Base-by-base conservation (phyloP, 1,140 invertebrate species). In the Drosophila nigrodunni region DNA sequence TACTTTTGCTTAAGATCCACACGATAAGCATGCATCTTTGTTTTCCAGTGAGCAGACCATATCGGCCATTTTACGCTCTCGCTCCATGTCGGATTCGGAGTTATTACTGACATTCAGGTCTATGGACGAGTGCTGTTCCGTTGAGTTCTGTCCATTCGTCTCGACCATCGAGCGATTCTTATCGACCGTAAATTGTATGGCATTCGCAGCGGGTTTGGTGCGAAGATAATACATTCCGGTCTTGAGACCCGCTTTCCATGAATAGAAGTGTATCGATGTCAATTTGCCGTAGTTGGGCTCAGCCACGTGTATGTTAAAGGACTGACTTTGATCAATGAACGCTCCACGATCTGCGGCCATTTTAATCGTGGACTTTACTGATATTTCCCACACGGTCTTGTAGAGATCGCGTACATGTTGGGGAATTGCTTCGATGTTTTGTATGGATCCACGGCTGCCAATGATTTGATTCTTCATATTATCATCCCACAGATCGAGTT, bases 151-250 rank as follows among this genome's bases (percentile, higher is more conserved):
- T 6, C 68, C 72, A 9, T 77, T 83, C 3, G 44, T 15, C 15
- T 57, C 39, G 0, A 69, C 34, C 0, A 64, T 13, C 46, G 52
- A 21, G 92, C 96, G 97, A 1, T 94, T 94, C 91, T 99, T 99
- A 92, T 99, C 98, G 0, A 99, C 98, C 10, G 99, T 99, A 92
- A 99, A 99, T 92, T 99, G 98, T 82, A 99, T 98, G 7, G 98
- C 97, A 91, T 98, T 96, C 2, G 97, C 98, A 6, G 98, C 98
- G 7, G 99, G 97, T 87, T 99, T 99, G 0, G 98, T 99, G 34
- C 99, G 94, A 66, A 99, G 94, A 92, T 99, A 99, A 93, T 99
- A 99, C 98, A 99, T 99, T 41, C 99, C 99, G 34, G 99, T 99
- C 93, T 99, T 99, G 10, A 99, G 94, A 7, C 99, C 98, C 92